A percentile compares a stretch with the other conserved stretches of the same genome.
Evolutionary conservation across 2,888 invertebrate species (phyloP).

Genomic region (Sphecodes monilicornis): DNA sequence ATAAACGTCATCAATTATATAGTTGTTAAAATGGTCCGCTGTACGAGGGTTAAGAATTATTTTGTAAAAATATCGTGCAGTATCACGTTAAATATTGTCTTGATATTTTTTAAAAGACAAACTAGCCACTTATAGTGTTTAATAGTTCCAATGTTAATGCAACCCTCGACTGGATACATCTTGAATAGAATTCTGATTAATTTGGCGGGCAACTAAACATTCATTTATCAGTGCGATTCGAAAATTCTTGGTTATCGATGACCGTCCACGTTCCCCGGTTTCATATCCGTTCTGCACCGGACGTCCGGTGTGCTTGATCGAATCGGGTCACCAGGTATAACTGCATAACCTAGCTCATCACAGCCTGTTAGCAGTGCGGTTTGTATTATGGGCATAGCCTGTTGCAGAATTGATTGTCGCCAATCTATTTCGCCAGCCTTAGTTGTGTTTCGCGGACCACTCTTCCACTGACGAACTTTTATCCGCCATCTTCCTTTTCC

Average conservation of each 20-base stretch:
- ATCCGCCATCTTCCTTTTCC: background rate
- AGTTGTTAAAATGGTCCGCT: too few species aligned
- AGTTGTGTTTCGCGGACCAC: conserved; percentile 9
- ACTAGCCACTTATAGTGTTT: too few species aligned
- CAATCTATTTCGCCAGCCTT: conserved; percentile 43
- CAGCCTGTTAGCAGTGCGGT: conserved; percentile 50
- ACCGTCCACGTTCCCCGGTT: conserved; percentile 19
- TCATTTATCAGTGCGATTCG: background rate
- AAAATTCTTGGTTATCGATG: conserved; percentile 33
- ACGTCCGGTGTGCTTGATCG: conserved; percentile 27
- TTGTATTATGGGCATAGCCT: conserved; percentile 44
- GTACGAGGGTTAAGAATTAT: too few species aligned
- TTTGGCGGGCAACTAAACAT: background rate
- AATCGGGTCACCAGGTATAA: conserved; percentile 54
- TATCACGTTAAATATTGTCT: too few species aligned
- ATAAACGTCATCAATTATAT: too few species aligned
- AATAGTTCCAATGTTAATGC: too few species aligned
- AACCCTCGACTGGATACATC: background rate
- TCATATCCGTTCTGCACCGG: conserved; percentile 22
- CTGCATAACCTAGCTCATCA: conserved; percentile 53
- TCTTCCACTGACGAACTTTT: background rate
- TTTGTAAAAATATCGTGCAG: too few species aligned
- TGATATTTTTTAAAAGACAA: too few species aligned
- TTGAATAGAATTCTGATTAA: background rate
- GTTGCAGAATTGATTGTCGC: conserved; percentile 44